A percentile compares a stretch with the other conserved stretches of the same genome.
Evolutionary conservation across 2,888 invertebrate genomes (phyloP).

Genomic region (Coenonympha glycerion): DNA sequence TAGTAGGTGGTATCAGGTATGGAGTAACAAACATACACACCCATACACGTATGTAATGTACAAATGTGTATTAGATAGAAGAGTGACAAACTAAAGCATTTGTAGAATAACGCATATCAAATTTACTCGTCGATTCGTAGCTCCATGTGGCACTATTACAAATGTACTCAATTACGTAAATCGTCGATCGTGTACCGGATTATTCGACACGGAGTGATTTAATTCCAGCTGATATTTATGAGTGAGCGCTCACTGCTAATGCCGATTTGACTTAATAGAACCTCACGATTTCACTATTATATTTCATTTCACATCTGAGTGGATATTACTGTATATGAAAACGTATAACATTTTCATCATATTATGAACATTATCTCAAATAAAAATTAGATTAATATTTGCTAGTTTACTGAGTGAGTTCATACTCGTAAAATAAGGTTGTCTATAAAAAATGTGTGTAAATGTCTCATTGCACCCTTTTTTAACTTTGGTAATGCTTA

Average conservation of each 20-base stretch:
- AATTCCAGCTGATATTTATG: conserved; percentile 59
- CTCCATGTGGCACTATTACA: conserved; percentile 22
- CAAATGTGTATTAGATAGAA: no score
- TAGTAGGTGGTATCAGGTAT: no score
- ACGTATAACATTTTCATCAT: conserved; percentile 53
- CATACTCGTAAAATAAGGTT: conserved; percentile 60
- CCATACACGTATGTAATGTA: no score
- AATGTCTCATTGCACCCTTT: no score
- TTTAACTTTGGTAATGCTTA: no score
- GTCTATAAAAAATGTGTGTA: conserved; percentile 34
- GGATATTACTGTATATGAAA: background rate
- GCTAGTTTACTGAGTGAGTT: conserved; percentile 73
- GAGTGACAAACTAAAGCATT: background rate
- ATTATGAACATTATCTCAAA: no score
- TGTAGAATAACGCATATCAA: background rate
- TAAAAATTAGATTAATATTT: no score
- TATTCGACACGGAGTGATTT: conserved; percentile 56
- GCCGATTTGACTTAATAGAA: conserved; percentile 51
- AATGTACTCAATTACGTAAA: conserved; percentile 43
- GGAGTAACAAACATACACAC: no score
- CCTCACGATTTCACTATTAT: conserved; percentile 30
- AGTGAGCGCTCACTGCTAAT: conserved; percentile 44
- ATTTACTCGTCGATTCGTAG: conserved; percentile 26
- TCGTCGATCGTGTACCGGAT: conserved; percentile 56
- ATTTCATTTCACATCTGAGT: conserved; percentile 1